Evolutionary conservation across 2,888 invertebrate species (phyloP).

Genomic region (Cephus runcator): DNA sequence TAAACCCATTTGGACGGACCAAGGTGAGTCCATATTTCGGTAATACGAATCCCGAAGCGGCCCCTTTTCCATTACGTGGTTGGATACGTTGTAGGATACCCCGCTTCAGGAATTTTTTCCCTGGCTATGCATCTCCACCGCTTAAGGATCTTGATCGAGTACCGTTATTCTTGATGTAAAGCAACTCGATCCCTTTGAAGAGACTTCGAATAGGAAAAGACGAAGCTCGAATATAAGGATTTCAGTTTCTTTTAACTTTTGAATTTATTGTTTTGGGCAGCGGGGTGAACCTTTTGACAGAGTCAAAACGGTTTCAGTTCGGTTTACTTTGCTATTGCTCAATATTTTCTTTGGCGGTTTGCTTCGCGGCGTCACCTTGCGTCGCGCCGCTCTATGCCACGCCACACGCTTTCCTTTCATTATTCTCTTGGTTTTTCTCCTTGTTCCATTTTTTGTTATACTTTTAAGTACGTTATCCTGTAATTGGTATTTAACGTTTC

Average conservation of each 20-base stretch:
- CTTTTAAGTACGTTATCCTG: background rate
- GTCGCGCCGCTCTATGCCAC: conserved; percentile 2
- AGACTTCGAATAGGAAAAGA: background rate
- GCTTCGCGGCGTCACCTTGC: conserved; percentile 4
- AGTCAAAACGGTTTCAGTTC: background rate
- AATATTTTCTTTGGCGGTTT: background rate
- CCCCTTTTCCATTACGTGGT: conserved; percentile 67
- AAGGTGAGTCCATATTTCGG: conserved; percentile 74
- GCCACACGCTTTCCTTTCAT: background rate
- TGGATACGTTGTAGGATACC: conserved; percentile 46
- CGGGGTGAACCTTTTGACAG: conserved; percentile 8
- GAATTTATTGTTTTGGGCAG: conserved; percentile 21
- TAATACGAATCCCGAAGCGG: conserved; percentile 59
- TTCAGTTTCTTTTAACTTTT: background rate
- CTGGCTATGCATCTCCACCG: conserved; percentile 9
- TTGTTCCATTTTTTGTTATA: background rate
- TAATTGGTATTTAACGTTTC: background rate
- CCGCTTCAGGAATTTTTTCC: conserved; percentile 65
- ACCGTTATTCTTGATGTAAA: conserved; percentile 15
- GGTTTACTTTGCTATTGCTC: background rate
- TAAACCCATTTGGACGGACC: conserved; percentile 83
- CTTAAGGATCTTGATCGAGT: conserved; percentile 22
- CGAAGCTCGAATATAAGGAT: background rate
- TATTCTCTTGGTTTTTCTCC: background rate
- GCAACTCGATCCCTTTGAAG: background rate